These are phyloP conservation scores for Cylas formicarius DNA, from an alignment of 1,140 invertebrate genomes.

Conservation along the genomic window DNA sequence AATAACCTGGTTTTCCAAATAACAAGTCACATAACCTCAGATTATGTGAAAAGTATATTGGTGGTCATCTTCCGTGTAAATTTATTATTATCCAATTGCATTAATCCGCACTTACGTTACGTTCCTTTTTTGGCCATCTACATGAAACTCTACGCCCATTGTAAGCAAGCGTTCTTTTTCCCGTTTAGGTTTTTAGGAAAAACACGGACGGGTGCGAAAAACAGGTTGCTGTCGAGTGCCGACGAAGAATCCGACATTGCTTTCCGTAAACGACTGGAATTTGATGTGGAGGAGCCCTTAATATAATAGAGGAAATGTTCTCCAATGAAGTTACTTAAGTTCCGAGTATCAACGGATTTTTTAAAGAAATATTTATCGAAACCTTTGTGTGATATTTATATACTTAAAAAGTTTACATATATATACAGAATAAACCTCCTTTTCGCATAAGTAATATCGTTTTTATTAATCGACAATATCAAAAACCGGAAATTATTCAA, in stretches of 20 bases:
- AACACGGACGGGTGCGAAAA: conserved; percentile 7
- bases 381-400: conserved; percentile 6
- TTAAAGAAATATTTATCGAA: too few species aligned
- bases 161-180: conserved; percentile 1
- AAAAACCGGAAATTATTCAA: too few species aligned
- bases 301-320: conserved; percentile 12
- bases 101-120: too few species aligned
- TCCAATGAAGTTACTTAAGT: conserved; percentile 7
- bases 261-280: conserved; percentile 12
- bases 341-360: too few species aligned
- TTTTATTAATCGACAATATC: neutral
- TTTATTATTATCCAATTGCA: too few species aligned
- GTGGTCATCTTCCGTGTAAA: too few species aligned
- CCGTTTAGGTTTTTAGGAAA: conserved; percentile 16
- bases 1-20: neutral
- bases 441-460: neutral
- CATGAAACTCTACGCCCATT: too few species aligned
- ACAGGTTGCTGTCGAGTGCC: conserved; percentile 6
- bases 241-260: conserved; percentile 12
- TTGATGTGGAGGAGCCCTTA: conserved; percentile 16
- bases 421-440: neutral
- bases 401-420: conserved; percentile 3
- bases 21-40: neutral
- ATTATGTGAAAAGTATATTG: neutral
- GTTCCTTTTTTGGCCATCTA: too few species aligned